Evolutionary conservation across 2,113 vertebrate species (phyloP), one percentile per base, ranked within the genome.

Genomic region (Cyprinodon brontotheroides): DNA sequence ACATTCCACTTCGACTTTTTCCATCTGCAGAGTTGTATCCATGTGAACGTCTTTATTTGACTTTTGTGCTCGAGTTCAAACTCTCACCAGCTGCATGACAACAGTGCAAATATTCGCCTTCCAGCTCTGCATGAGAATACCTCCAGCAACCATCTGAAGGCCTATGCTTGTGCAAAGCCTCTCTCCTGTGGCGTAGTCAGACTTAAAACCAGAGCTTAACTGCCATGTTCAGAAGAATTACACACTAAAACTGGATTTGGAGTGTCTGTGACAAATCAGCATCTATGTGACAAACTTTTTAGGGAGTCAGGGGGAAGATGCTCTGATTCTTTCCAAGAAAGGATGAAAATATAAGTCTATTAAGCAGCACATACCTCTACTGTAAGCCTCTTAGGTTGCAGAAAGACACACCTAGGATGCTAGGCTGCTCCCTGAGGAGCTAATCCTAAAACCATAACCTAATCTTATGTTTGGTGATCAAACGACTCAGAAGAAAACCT

Each of bases 401-500:
- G 85, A 87, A 76, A 93, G 91, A 93, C 92, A 91, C 92, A 94
- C 93, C 93, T 93, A 86, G 85, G 85, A 85, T 89, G 89, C 82
- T 89, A 81, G 89, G 74, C 88, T 78, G 80, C 92, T 91, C 86
- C 72, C 87, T 83, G 74, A n/a, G 82, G 83, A 85, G 78, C 77
- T 93, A 94, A 95, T 94, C 92, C 91, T 36, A 36, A 29, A 75
- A 69, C 84, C 89, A 71, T 75, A 86, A 86, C 87, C 38, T 93
- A 94, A 94, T 94, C 92, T 87, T 60, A 7, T 92, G 90, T 93
- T 90, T 89, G 89, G 89, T 93, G 93, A 94, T 94, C 93, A 95
- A 94, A 94, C 91, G 80, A 83, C 88, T 73, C 78, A 80, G 82
- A 87, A 74, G 76, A 70, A 70, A 92, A 91, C 88, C 87, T 92